Evolutionary conservation across 2,888 invertebrate genomes (phyloP).

Genomic region (Sturmia bella): DNA sequence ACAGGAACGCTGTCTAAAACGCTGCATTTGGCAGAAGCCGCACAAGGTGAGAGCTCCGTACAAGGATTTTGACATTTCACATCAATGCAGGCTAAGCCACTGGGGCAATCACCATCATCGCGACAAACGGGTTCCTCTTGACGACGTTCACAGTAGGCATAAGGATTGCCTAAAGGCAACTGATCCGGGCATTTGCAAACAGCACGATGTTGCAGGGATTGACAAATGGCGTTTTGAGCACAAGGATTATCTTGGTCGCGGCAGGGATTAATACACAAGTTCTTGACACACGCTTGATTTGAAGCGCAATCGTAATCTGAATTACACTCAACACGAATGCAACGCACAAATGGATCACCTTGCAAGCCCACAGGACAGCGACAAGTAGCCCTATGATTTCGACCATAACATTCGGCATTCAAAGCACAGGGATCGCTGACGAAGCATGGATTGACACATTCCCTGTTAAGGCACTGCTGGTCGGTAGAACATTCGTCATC

Average conservation of each 20-base stretch:
- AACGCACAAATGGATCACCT: slow-evolving; percentile 91
- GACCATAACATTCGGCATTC: slow-evolving; percentile 92
- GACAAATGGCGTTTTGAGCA: slow-evolving; percentile 91
- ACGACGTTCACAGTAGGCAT: slow-evolving; percentile 87
- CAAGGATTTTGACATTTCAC: slow-evolving; percentile 91
- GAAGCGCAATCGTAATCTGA: slow-evolving; percentile 90
- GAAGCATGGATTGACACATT: slow-evolving; percentile 91
- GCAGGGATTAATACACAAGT: slow-evolving; percentile 91
- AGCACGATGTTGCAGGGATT: slow-evolving; percentile 90
- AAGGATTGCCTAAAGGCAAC: slow-evolving; percentile 90
- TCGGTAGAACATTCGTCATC: slow-evolving; percentile 91
- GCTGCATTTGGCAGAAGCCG: slow-evolving; percentile 88
- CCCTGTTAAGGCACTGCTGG: slow-evolving; percentile 91
- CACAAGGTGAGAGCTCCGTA: slow-evolving; percentile 88
- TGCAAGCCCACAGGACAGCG: slow-evolving; percentile 89
- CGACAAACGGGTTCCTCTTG: slow-evolving; percentile 86
- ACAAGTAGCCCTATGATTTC: slow-evolving; percentile 90
- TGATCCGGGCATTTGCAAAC: slow-evolving; percentile 92
- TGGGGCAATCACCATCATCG: slow-evolving; percentile 90
- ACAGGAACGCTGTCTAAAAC: slow-evolving; percentile 93
- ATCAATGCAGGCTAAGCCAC: slow-evolving; percentile 90
- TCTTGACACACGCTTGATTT: slow-evolving; percentile 87
- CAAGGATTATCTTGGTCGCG: slow-evolving; percentile 85
- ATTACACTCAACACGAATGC: slow-evolving; percentile 90
- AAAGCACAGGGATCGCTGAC: slow-evolving; percentile 91